These are phyloP conservation scores for rabbit (Oryctolagus cuniculus) DNA, from an alignment of 2,113 vertebrate species.

Conservation along the genomic window mOryCun1.1 NC_091453.1:54232501-54233000, in stretches of 20 bases:
- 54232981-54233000: no score
- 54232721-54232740: not conserved
- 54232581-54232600: slow-evolving; percentile 1
- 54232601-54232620: slow-evolving; percentile 33
- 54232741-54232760: not conserved
- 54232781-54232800: not conserved
- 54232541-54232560: slow-evolving; percentile 9
- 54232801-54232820: not conserved
- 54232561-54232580: not conserved
- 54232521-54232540: slow-evolving; percentile 38
- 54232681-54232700: not conserved
- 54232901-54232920: no score
- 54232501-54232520: not conserved
- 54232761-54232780: slow-evolving; percentile 49
- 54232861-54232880: slow-evolving; percentile 48
- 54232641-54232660: slow-evolving; percentile 4
- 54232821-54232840: slow-evolving; percentile 48
- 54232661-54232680: slow-evolving; percentile 4
- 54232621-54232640: not conserved
- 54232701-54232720: slow-evolving; percentile 31
- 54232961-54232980: no score
- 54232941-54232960: no score
- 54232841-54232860: not conserved
- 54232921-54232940: no score
- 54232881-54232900: not conserved